Conservation (phyloP, 2,797 vertebrate genomes). For the Premnoplex brunnescens region DNA sequence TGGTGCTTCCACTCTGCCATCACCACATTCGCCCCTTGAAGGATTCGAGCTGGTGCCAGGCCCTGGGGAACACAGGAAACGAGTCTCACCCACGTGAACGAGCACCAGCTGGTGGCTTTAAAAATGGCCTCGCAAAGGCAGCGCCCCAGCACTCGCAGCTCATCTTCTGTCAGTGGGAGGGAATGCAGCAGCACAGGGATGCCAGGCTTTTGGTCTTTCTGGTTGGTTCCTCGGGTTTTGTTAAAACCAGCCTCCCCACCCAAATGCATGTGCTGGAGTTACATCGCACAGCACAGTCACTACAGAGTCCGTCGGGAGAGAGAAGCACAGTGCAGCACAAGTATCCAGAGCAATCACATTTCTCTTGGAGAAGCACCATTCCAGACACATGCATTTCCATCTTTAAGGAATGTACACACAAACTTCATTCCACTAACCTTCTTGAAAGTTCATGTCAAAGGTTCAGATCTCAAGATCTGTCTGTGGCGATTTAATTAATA, state of each 20-base stretch:
- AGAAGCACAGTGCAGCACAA: neutral
- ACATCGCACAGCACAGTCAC: neutral
- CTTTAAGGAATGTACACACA: too few relatives aligned
- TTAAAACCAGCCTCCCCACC: slow-evolving; percentile 36
- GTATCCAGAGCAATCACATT: neutral
- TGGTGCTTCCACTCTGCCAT: slow-evolving; percentile 78
- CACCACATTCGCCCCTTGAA: slow-evolving; percentile 79
- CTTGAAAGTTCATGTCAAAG: neutral
- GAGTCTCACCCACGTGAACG: slow-evolving; percentile 88
- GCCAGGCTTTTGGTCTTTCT: neutral
- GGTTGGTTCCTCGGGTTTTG: neutral
- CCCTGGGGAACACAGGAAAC: slow-evolving; percentile 95
- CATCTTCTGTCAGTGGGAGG: neutral
- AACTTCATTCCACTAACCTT: neutral
- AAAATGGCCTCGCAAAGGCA: slow-evolving; percentile 74
- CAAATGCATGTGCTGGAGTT: slow-evolving; percentile 52
- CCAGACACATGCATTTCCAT: neutral
- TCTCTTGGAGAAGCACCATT: neutral
- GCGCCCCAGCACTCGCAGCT: slow-evolving; percentile 58
- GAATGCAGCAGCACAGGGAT: neutral
- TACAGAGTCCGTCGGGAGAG: neutral
- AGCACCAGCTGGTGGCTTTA: slow-evolving; percentile 80
- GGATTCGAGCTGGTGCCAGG: slow-evolving; percentile 80
- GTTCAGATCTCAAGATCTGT: neutral
- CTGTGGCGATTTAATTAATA: neutral